phyloP scores from a whole-genome alignment of 2,797 vertebrate genomes.

The Rhinoraja longicauda region DNA sequence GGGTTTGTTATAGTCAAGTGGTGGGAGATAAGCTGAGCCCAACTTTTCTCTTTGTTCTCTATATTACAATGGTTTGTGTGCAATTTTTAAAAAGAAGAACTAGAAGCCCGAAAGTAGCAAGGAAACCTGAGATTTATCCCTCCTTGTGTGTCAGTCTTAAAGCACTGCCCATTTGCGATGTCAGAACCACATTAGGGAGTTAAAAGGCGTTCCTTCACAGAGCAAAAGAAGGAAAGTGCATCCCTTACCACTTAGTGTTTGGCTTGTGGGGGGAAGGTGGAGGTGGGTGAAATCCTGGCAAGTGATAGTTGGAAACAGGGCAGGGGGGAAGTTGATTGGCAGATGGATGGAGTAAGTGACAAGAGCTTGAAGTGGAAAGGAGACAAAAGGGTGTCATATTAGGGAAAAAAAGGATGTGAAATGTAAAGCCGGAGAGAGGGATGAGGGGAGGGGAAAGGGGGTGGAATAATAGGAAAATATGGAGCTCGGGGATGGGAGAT shows the following conservation, averaged over 20 bases:
- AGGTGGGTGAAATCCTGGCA: too few relatives aligned
- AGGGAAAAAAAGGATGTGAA: too few relatives aligned
- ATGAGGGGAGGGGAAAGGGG: too few relatives aligned
- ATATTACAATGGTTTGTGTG: background rate
- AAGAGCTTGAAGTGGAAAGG: too few relatives aligned
- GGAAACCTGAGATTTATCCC: background rate
- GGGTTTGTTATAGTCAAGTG: background rate
- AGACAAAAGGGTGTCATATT: too few relatives aligned
- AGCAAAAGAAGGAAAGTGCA: background rate
- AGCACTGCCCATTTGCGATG: background rate
- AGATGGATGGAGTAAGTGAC: too few relatives aligned
- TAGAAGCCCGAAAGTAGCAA: background rate
- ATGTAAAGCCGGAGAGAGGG: too few relatives aligned
- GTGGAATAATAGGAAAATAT: too few relatives aligned
- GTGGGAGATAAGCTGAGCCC: background rate
- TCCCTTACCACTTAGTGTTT: background rate
- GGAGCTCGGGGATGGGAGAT: too few relatives aligned
- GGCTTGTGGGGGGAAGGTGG: background rate
- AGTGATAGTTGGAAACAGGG: too few relatives aligned
- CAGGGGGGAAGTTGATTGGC: too few relatives aligned
- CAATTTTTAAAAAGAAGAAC: background rate
- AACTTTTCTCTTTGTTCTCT: background rate
- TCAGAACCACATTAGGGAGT: background rate
- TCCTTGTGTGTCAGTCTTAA: background rate
- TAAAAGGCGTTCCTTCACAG: background rate